phyloP scores from a whole-genome alignment of 1,140 invertebrate species.

The Drosophila gunungcola region DNA sequence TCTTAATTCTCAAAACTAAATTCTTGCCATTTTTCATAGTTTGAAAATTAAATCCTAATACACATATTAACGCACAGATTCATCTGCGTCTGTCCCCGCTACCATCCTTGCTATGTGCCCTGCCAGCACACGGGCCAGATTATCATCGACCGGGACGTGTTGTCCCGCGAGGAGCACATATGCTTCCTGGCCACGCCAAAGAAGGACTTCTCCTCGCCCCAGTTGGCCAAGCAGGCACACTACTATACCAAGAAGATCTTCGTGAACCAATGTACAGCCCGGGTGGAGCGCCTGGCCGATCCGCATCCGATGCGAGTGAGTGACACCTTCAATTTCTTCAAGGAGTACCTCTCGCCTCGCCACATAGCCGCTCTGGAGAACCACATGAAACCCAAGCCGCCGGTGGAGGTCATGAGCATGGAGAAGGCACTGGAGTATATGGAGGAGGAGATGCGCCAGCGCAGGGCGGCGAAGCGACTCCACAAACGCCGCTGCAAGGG shows the following conservation, averaged over 20 bases:
- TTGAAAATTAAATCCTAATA: neutral
- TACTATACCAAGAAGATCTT: slow-evolving; percentile 60
- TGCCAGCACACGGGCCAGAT: slow-evolving; percentile 76
- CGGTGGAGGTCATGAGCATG: slow-evolving; percentile 58
- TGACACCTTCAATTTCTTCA: slow-evolving; percentile 56
- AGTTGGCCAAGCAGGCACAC: slow-evolving; percentile 26
- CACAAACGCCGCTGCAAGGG: slow-evolving; percentile 57
- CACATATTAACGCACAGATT: slow-evolving; percentile 28
- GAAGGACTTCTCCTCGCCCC: slow-evolving; percentile 44
- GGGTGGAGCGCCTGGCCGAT: slow-evolving; percentile 65
- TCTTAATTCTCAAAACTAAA: no score
- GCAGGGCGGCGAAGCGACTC: slow-evolving; percentile 41
- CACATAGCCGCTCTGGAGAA: slow-evolving; percentile 54
- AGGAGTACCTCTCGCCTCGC: slow-evolving; percentile 38
- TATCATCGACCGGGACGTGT: slow-evolving; percentile 75
- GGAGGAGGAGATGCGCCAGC: slow-evolving; percentile 71
- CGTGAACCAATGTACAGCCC: slow-evolving; percentile 68
- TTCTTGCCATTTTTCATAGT: no score
- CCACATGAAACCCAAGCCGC: slow-evolving; percentile 61
- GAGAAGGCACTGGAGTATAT: slow-evolving; percentile 72
- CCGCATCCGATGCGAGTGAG: slow-evolving; percentile 57
- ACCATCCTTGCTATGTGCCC: slow-evolving; percentile 57
- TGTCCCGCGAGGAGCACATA: slow-evolving; percentile 75
- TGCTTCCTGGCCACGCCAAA: slow-evolving; percentile 75
- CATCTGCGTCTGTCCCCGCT: slow-evolving; percentile 70